These are phyloP conservation scores for Ariolimax columbianus DNA, from an alignment of 2,888 invertebrate species.

Conservation along the genomic window DNA sequence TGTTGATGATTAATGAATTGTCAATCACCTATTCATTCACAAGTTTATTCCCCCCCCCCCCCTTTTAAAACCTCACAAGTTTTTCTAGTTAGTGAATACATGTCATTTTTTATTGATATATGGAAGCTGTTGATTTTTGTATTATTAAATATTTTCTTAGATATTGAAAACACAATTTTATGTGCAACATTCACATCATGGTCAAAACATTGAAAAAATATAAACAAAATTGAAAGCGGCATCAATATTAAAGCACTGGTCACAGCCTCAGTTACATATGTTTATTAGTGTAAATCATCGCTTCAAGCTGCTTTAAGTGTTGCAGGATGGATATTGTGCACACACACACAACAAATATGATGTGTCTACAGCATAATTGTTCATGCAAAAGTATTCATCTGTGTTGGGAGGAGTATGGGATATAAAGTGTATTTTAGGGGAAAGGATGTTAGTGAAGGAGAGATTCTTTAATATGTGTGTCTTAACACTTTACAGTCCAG, in stretches of 20 bases:
- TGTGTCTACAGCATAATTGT: not conserved
- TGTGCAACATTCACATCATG: not conserved
- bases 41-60: no score
- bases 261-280: not conserved
- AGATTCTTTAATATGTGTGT: no score
- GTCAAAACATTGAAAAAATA: not conserved
- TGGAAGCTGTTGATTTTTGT: not conserved
- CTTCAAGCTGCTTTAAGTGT: conserved; percentile 35
- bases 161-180: not conserved
- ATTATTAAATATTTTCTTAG: not conserved
- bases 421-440: no score
- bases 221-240: not conserved
- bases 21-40: no score
- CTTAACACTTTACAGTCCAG: no score
- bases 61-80: no score
- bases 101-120: not conserved
- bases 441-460: no score
- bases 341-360: no score
- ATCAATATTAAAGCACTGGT: not conserved
- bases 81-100: no score
- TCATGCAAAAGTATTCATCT: no score
- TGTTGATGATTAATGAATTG: no score
- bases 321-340: conserved; percentile 25
- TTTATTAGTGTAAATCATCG: conserved; percentile 21
- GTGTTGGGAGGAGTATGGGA: no score